Evolutionary conservation across 2,888 invertebrate genomes (phyloP), one percentile per base, ranked within the genome.

Genomic region (Caenorhabditis becei): DNA sequence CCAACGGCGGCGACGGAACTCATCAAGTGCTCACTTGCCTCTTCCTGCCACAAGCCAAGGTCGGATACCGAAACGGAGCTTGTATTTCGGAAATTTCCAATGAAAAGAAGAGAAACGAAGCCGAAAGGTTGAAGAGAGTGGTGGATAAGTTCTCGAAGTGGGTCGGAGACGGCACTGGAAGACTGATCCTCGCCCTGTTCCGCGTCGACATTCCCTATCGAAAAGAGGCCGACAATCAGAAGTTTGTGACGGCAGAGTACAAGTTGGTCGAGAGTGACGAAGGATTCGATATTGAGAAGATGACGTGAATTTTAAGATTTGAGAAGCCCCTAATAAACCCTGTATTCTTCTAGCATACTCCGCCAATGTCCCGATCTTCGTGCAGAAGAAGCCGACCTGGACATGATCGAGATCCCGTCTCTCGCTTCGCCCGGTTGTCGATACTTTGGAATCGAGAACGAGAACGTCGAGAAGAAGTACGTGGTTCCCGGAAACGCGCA

Each of bases 401-500:
- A 8, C 20, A 24, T 74, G 51, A 26, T 18, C 4, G 72, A 79
- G 26, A 37, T 72, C n/a, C 47, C n/a, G 14, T 16, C n/a, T 2
- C 20, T 77, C 44, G 23, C 53, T 5, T n/a, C 54, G 1, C 79
- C 79, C 16, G 79, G 79, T 11, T 53, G 51, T 8, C 62, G 37
- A n/a, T 58, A 67, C 37, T 79, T 18, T 16, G 35, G 24, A 8
- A 26, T 79, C 37, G 10, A 37, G 3, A 5, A 26, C 0, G 2
- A 11, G 18, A 28, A 56, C 14, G 1, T 14, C 0, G 72, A 79
- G 41, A 18, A 41, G 2, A n/a, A 20, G 10, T 44, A 69, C 4
- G 11, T 79, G n/a, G 72, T 72, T 0, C 79, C 79, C n/a, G 79
- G 79, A 37, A 67, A 62, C 24, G 79, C 79, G n/a, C 79, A 79